These are phyloP conservation scores for Emydocephalus ijimae DNA, from an alignment of 2,113 vertebrate genomes.

Conservation along the genomic window DNA sequence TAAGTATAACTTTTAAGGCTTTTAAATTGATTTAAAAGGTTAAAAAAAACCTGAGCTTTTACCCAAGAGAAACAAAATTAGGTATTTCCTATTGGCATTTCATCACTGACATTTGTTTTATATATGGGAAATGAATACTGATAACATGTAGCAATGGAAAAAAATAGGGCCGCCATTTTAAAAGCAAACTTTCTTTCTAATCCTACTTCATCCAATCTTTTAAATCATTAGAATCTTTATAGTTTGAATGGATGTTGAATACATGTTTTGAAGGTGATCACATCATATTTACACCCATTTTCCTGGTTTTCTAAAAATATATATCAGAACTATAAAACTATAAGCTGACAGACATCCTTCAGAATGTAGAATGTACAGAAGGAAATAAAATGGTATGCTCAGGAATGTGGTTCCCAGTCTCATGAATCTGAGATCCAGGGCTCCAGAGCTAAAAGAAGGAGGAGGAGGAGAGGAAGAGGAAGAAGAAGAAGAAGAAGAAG, in stretches of 20 bases:
- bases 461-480: no score
- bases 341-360: not conserved
- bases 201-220: not conserved
- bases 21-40: not conserved
- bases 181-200: not conserved
- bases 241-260: no score
- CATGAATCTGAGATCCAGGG: not conserved
- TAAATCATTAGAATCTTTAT: not conserved
- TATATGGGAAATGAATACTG: not conserved
- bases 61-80: not conserved
- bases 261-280: not conserved
- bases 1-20: not conserved
- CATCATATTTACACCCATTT: not conserved
- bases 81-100: not conserved
- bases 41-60: not conserved
- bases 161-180: not conserved
- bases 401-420: not conserved
- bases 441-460: not conserved
- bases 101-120: not conserved
- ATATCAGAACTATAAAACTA: not conserved
- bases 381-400: not conserved
- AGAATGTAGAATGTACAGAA: not conserved
- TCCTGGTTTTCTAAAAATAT: not conserved
- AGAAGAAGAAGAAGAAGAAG: accelerated
- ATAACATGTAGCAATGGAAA: not conserved